A percentile compares a stretch with the other conserved stretches of the same genome.
Evolutionary conservation across 2,888 invertebrate genomes (phyloP).

Genomic region (Drosophila fulvimacula): DNA sequence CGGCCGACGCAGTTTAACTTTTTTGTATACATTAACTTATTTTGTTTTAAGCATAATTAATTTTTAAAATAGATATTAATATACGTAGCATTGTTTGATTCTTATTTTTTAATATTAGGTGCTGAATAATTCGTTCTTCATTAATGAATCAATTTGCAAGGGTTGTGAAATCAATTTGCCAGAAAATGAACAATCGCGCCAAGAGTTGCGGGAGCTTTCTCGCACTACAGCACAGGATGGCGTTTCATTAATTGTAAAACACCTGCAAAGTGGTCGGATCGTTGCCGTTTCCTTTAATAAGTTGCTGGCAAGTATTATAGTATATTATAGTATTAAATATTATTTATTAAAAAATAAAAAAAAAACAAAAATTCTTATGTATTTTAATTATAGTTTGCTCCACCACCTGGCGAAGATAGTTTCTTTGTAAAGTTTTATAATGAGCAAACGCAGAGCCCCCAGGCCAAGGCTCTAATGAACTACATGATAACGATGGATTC

Average conservation of each 20-base stretch:
- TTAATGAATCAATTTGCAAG: slow-evolving; percentile 87
- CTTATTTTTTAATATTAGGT: slow-evolving; percentile 79
- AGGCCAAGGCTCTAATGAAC: slow-evolving; percentile 87
- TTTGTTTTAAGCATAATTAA: too few relatives aligned
- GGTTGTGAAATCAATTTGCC: slow-evolving; percentile 87
- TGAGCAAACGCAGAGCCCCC: slow-evolving; percentile 86
- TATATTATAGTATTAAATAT: too few relatives aligned
- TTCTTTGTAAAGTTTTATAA: slow-evolving; percentile 82
- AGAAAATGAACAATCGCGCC: slow-evolving; percentile 86
- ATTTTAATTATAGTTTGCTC: slow-evolving; percentile 60
- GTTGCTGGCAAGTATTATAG: slow-evolving; percentile 88
- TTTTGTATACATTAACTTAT: slow-evolving; percentile 33
- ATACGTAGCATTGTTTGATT: too few relatives aligned
- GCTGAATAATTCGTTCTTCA: slow-evolving; percentile 85
- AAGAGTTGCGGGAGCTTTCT: slow-evolving; percentile 88
- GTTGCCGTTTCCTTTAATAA: slow-evolving; percentile 89
- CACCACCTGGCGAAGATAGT: slow-evolving; percentile 68
- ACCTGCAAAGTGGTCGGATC: slow-evolving; percentile 86
- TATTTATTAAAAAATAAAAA: neutral
- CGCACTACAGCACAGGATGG: slow-evolving; percentile 88
- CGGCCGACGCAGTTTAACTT: slow-evolving; percentile 83
- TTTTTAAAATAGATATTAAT: too few relatives aligned
- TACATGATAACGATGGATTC: slow-evolving; percentile 89
- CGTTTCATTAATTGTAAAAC: slow-evolving; percentile 88
- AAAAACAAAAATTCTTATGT: neutral